A percentile compares a stretch with the other conserved stretches of the same genome.
Conservation (phyloP, 2,888 invertebrate genomes). For the Crematogaster levior region DNA sequence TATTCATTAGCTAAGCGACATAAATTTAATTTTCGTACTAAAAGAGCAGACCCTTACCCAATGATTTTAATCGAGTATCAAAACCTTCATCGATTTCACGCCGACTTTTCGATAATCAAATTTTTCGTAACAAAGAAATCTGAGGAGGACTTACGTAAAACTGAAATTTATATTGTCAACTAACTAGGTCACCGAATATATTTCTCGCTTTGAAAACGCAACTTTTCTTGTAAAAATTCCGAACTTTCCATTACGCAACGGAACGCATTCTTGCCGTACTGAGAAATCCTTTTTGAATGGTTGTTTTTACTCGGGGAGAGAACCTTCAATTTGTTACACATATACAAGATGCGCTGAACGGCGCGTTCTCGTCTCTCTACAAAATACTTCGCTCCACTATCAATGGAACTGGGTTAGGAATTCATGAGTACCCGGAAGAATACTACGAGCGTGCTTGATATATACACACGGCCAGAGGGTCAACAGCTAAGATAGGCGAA, state of each 20-base stretch:
- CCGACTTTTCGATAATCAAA: conserved; percentile 8
- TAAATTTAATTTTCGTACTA: neutral
- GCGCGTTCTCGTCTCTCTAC: conserved; percentile 1
- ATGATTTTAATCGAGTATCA: conserved; percentile 4
- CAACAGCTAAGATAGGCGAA: conserved; percentile 68
- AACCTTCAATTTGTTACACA: conserved; percentile 25
- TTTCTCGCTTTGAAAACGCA: conserved; percentile 4
- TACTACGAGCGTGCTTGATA: neutral
- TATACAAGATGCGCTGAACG: neutral
- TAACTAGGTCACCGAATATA: neutral
- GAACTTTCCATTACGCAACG: conserved; percentile 7
- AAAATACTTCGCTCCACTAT: conserved; percentile 9
- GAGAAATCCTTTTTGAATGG: conserved; percentile 7
- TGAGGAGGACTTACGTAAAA: neutral
- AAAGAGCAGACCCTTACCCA: neutral
- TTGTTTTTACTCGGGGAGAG: neutral
- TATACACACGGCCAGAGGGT: conserved; percentile 38
- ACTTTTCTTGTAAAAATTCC: conserved; percentile 15
- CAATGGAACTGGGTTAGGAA: conserved; percentile 39
- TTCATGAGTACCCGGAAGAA: conserved; percentile 31
- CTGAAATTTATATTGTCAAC: neutral
- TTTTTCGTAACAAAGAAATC: neutral
- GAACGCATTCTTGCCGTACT: neutral
- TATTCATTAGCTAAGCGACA: neutral
- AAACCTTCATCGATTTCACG: neutral